phyloP scores from a whole-genome alignment of 2,888 invertebrate species.

The Allolobophora icterica region DNA sequence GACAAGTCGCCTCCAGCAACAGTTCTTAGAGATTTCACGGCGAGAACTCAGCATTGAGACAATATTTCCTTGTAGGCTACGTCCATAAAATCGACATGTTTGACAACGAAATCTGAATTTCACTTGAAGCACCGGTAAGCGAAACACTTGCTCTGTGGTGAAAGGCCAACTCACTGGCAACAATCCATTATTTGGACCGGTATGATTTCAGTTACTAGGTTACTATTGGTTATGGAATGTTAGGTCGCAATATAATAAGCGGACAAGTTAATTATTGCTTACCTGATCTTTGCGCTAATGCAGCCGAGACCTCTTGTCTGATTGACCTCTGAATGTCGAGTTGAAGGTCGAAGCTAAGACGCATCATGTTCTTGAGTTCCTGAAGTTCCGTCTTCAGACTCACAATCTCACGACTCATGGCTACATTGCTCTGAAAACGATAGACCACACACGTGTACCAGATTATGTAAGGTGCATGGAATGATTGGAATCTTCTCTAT shows the following conservation, averaged over 20 bases:
- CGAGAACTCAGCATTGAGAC: too few species aligned
- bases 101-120: too few species aligned
- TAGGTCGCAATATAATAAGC: neutral
- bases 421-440: slow-evolving; percentile 55
- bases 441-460: neutral
- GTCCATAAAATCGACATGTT: too few species aligned
- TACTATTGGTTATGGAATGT: neutral
- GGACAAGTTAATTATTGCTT: neutral
- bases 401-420: slow-evolving; percentile 57
- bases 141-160: too few species aligned
- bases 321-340: slow-evolving; percentile 63
- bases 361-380: slow-evolving; percentile 62
- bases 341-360: slow-evolving; percentile 61
- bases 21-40: too few species aligned
- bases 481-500: too few species aligned
- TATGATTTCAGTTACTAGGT: neutral
- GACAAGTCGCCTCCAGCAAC: too few species aligned
- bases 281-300: slow-evolving; percentile 22
- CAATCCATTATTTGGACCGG: too few species aligned
- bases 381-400: slow-evolving; percentile 59
- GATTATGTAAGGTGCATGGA: neutral
- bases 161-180: too few species aligned
- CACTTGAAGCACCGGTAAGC: too few species aligned
- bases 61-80: too few species aligned
- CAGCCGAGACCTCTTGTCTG: slow-evolving; percentile 64